Percentiles rank a stretch among this genome's conserved stretches.
phyloP scores from a whole-genome alignment of 2,888 invertebrate genomes.

The Eupelmus urozonus region DNA sequence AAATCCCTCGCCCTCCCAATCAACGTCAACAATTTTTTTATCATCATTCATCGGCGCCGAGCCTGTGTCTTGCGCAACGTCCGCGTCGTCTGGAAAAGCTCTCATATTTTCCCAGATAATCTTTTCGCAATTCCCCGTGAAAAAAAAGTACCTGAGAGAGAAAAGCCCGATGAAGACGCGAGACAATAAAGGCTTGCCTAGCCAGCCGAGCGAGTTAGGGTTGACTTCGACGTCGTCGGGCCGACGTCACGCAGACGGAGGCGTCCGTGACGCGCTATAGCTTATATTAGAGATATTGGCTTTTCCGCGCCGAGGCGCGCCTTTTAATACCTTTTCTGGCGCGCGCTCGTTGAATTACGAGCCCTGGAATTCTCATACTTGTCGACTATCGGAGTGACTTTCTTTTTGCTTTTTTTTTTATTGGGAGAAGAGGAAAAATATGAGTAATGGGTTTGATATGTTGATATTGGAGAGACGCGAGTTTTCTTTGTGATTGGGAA shows the following conservation, averaged over 20 bases:
- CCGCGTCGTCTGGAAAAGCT: too few species aligned
- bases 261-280: neutral
- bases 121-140: conserved; percentile 4
- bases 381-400: too few species aligned
- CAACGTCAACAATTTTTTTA: neutral
- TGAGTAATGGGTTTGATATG: neutral
- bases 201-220: conserved; percentile 7
- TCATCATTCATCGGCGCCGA: neutral
- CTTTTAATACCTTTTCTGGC: neutral
- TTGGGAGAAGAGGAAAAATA: neutral
- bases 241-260: too few species aligned
- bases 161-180: neutral
- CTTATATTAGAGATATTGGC: too few species aligned
- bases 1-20: too few species aligned
- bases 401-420: neutral
- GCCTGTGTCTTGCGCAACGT: neutral
- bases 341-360: neutral
- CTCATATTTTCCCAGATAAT: conserved; percentile 24
- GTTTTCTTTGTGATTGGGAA: neutral
- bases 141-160: neutral
- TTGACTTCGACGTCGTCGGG: conserved; percentile 10
- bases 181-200: conserved; percentile 22
- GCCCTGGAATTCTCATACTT: neutral
- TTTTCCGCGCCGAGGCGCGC: neutral
- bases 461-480: neutral